Conservation (phyloP, 2,113 vertebrate genomes). For the Capreolus pygargus region DNA sequence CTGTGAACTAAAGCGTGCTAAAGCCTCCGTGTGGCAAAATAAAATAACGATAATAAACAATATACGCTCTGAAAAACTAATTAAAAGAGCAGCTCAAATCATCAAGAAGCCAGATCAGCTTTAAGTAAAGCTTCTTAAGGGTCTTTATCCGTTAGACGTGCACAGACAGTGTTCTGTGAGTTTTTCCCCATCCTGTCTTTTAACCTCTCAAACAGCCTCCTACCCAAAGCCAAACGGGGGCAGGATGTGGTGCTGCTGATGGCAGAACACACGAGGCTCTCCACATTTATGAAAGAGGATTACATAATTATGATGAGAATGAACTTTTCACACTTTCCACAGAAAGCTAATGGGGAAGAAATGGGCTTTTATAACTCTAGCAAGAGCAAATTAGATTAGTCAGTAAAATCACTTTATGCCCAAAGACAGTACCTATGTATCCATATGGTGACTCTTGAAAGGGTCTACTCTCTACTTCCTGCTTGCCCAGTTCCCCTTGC, state of each 20-base stretch:
- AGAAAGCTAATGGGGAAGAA: neutral
- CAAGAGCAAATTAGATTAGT: neutral
- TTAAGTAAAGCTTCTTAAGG: slow-evolving; percentile 62
- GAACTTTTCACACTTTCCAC: neutral
- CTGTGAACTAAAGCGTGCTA: neutral
- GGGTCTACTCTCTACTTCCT: neutral
- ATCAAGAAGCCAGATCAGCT: neutral
- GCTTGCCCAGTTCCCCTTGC: neutral
- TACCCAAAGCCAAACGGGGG: neutral
- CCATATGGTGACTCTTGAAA: neutral
- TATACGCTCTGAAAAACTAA: slow-evolving; percentile 45
- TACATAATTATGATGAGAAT: neutral
- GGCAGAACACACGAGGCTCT: neutral
- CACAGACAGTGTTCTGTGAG: neutral
- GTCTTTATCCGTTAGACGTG: neutral
- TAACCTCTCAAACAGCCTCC: slow-evolving; percentile 45
- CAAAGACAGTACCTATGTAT: neutral
- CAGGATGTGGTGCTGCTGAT: neutral
- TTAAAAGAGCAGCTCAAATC: slow-evolving; percentile 32
- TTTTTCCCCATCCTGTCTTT: neutral
- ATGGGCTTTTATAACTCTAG: neutral
- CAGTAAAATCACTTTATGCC: neutral
- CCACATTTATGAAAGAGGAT: neutral
- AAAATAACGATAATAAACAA: slow-evolving; percentile 55
- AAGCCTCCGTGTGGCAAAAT: neutral